Base-by-base conservation (phyloP, 2,113 vertebrate species). In the Anguilla japonica region DNA sequence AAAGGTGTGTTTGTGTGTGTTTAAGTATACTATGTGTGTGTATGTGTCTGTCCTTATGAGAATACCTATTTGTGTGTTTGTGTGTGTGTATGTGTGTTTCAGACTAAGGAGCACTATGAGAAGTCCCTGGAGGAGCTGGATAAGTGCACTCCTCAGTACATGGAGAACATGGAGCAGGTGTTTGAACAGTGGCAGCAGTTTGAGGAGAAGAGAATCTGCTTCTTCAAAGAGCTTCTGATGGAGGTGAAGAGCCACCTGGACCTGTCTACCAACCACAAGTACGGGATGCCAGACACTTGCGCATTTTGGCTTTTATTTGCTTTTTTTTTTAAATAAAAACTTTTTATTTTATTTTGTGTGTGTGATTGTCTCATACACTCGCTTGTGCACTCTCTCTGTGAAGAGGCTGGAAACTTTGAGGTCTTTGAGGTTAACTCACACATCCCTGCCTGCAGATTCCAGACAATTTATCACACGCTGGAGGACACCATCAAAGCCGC, bases 131-230 rank as follows among this genome's bases (percentile, higher is more conserved):
- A 98, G 67, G 98, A 99, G 83, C 94, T 99, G 7, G 95, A 98
- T 91, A 96, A 97, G 92, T 81, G 95, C 80, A 99, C 97, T 0
- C 98, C 98, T 63, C 98, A 98, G 88, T 99, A 99, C 80, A 98
- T 99, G 96, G 98, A 99, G 93, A 99, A 99, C 93, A 99, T 99
- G 98, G 98, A 99, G 92, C 98, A 98, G 90, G 97, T 98, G 41
- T 99, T 99, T 22, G 98, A 99, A 60, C 97, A 99, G 91, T 98
- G 98, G 92, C 98, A 99, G 93, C 97, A 98, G 94, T 99, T 97
- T 86, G 98, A 99, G 90, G 97, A 98, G 16, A 98, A 98, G 87
- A 96, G 98, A 3, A 94, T 99, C 79, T 50, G 92, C 87, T 99
- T 99, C 93, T 98, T 99, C 89, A 96, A 93, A 84, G 98, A 99